Evolutionary conservation across 1,140 invertebrate genomes (phyloP), one percentile per base, ranked within the genome.

Genomic region (Drosophila triauraria): DNA sequence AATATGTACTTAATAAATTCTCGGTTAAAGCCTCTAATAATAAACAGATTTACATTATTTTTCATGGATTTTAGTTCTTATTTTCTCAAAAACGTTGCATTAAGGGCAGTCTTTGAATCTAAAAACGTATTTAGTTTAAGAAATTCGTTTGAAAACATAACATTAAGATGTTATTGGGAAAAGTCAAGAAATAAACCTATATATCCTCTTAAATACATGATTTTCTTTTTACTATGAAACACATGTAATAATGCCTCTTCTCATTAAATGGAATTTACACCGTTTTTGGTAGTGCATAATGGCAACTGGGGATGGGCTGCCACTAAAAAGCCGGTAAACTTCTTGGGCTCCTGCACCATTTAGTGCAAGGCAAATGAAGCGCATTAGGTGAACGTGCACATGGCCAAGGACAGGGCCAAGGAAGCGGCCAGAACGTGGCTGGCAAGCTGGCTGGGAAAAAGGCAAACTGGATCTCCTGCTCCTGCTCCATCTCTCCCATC

Each of bases 281-380:
- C 15, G 46, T 48, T 65, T 67, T 38, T 57, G n/a, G 5, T 30
- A 46, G 54, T 68, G 63, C 53, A 74, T 61, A 63, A 61, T 64
- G 15, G 20, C 13, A 74, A 67, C 48, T 56, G 47, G 56, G 42
- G 44, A 53, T 40, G 53, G 54, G 27, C 76, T 69, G 47, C 23
- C 27, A 47, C 43, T 30, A 38, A 25, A 54, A 38, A 46, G 44
- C 15, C 27, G 9, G 20, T 20, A 50, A 77, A 72, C 50, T 65
- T 43, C 58, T 27, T 68, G 62, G 54, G 59, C 56, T 60, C 68
- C 59, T 30, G 44, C 65, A 59, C 65, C 80, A 87, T 84, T 88
- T 84, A 84, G 72, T 90, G 85, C 85, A 88, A 81, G 72, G 81
- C 85, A 90, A 88, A 90, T 88, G 84, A 88, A 90, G 84, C 84